Base-by-base conservation (phyloP, 1,140 invertebrate genomes). In the Vollenhovia emeryi region DNA sequence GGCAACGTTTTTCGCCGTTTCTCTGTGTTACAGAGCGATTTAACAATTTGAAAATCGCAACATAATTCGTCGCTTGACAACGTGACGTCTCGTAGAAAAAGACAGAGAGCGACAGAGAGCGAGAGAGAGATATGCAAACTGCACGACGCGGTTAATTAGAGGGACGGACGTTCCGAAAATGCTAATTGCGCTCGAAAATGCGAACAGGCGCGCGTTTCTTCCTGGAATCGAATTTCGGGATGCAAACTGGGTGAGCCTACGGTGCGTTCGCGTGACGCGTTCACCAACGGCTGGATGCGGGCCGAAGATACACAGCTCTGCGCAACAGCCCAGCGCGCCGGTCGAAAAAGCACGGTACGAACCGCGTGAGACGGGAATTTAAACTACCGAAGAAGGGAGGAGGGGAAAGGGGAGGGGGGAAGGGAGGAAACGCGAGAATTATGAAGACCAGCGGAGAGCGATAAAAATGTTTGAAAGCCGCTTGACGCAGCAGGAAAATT, bases 191-290 rank as follows among this genome's bases (percentile, higher is more conserved):
- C n/a, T 24, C 52, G 85, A 85, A 88, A 91, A 85, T 30, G 73
- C 57, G 48, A 87, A 84, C 78, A n/a, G 83, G 88, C 86, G 62
- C 71, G 55, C 57, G n/a, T 66, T 80, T 27, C 88, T 87, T 91
- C 91, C 91, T 79, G 89, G 90, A 86, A 83, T 91, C 79, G 45
- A 55, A 80, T 92, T 91, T 89, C 90, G 33, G 57, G 79, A 50
- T 52, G 68, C 68, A 71, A 91, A 91, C 30, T 89, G 75, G 78
- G 64, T 74, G 85, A 86, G 40, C 40, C n/a, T n/a, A 24, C 57
- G 27, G 43, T 18, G 40, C 48, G 18, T 15, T 55, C 50, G 36
- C 27, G 13, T 30, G 50, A 69, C 33, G 13, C 36, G n/a, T n/a
- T n/a, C n/a, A 50, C n/a, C 43, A 52, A 33, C 21, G 21, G 15